Conservation (phyloP, 2,113 vertebrate genomes). For the Thalassoma bifasciatum region DNA sequence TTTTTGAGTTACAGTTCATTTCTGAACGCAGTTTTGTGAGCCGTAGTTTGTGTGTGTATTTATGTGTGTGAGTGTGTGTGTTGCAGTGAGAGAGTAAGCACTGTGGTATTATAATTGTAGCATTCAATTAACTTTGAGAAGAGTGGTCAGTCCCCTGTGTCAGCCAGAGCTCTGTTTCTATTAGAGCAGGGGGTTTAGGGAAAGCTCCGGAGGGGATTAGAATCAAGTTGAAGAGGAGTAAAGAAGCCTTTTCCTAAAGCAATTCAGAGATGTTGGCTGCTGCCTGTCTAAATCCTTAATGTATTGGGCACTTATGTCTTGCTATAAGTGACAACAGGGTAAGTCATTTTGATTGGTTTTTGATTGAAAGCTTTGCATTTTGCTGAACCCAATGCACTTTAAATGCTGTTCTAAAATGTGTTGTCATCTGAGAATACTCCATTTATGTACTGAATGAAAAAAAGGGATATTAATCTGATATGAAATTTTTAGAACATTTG, state of each 20-base stretch:
- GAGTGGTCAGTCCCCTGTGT: slow-evolving; percentile 40
- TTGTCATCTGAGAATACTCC: too few species aligned
- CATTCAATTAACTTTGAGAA: slow-evolving; percentile 59
- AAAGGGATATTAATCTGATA: not conserved
- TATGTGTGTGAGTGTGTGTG: not conserved
- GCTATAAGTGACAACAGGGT: slow-evolving; percentile 1
- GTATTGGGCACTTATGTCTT: not conserved
- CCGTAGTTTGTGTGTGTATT: not conserved
- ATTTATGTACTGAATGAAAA: too few species aligned
- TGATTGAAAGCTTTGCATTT: not conserved
- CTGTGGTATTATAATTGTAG: slow-evolving; percentile 25
- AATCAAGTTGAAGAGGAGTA: slow-evolving; percentile 23
- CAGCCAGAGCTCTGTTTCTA: slow-evolving; percentile 43
- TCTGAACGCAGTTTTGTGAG: slow-evolving; percentile 2
- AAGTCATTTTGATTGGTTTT: slow-evolving; percentile 7
- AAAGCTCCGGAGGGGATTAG: slow-evolving; percentile 45
- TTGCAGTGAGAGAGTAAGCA: slow-evolving; percentile 6
- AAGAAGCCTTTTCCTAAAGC: slow-evolving; percentile 31
- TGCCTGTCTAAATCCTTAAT: slow-evolving; percentile 19
- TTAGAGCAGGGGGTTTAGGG: slow-evolving; percentile 39
- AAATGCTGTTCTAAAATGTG: not conserved
- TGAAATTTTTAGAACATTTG: not conserved
- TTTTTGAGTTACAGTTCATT: slow-evolving; percentile 17
- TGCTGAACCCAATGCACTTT: not conserved
- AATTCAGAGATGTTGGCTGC: slow-evolving; percentile 20